Percentiles rank a stretch among this genome's conserved stretches.
Evolutionary conservation across 2,888 invertebrate species (phyloP).

Genomic region (Lithophane socia): DNA sequence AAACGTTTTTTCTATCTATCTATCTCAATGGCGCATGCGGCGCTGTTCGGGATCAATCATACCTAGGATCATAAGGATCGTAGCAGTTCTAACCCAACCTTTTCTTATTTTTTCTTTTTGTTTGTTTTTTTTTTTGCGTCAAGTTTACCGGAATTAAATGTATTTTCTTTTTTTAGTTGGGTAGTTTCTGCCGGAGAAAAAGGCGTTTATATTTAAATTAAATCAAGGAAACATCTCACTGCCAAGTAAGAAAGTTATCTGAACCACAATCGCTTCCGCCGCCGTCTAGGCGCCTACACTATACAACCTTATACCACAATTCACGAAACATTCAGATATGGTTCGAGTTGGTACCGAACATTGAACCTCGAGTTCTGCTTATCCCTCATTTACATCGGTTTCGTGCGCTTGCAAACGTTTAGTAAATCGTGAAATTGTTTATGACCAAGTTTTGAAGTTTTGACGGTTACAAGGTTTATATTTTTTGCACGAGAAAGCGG

Average conservation of each 20-base stretch:
- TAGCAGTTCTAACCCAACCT: too few relatives aligned
- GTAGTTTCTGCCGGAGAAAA: too few relatives aligned
- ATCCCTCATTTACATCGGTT: conserved; percentile 48
- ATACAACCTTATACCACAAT: background rate
- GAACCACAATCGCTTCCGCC: conserved; percentile 18
- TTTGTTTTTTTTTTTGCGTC: too few relatives aligned
- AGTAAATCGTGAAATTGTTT: conserved; percentile 36
- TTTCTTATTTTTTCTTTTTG: too few relatives aligned
- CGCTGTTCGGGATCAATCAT: too few relatives aligned
- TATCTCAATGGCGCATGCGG: too few relatives aligned
- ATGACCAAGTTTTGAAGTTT: conserved; percentile 33
- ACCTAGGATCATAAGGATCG: too few relatives aligned
- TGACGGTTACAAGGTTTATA: conserved; percentile 13
- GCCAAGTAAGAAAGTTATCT: background rate
- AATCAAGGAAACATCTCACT: too few relatives aligned
- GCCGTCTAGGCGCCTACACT: background rate
- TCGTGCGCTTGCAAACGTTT: conserved; percentile 53
- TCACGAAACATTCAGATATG: conserved; percentile 40
- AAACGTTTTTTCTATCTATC: too few relatives aligned
- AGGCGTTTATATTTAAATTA: too few relatives aligned
- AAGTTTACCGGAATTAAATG: too few relatives aligned
- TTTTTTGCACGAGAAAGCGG: conserved; percentile 21
- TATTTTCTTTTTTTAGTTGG: too few relatives aligned
- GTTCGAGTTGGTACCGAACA: conserved; percentile 53
- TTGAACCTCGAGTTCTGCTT: conserved; percentile 55